phyloP scores from a whole-genome alignment of 2,888 invertebrate species.

The Lacanobia oleracea region DNA sequence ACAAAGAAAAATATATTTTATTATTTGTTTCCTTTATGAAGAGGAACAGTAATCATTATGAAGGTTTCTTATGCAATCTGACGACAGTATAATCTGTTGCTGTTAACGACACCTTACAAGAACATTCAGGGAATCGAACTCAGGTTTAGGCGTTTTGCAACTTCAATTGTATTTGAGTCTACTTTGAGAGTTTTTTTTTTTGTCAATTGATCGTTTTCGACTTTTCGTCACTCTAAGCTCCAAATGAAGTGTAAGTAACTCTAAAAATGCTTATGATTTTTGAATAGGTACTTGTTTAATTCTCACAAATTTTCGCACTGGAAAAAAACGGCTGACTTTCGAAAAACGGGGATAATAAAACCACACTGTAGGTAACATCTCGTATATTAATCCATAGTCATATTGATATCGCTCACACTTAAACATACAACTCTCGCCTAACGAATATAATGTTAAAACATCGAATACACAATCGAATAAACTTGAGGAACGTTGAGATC shows the following conservation, averaged over 20 bases:
- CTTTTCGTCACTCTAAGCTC: not conserved
- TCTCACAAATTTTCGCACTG: too few relatives aligned
- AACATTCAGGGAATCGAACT: not conserved
- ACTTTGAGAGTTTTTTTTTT: too few relatives aligned
- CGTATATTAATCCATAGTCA: slow-evolving; percentile 80
- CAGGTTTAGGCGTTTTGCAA: not conserved
- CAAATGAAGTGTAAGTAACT: not conserved
- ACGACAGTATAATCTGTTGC: not conserved
- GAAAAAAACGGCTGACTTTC: not conserved
- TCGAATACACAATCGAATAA: slow-evolving; percentile 77
- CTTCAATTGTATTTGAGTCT: not conserved
- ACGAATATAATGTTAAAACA: slow-evolving; percentile 76
- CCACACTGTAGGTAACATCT: slow-evolving; percentile 78
- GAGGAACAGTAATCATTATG: too few relatives aligned
- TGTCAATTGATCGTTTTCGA: too few relatives aligned
- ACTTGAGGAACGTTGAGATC: slow-evolving; percentile 78
- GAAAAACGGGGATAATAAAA: slow-evolving; percentile 58
- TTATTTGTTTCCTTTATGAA: too few relatives aligned
- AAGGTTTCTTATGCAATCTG: too few relatives aligned
- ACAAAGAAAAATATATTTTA: too few relatives aligned
- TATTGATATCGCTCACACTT: slow-evolving; percentile 77
- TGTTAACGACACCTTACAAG: not conserved
- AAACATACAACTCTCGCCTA: slow-evolving; percentile 76
- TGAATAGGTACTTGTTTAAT: not conserved
- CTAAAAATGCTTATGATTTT: too few relatives aligned